Evolutionary conservation across 2,888 invertebrate species (phyloP).

Genomic region (Trilocha varians): DNA sequence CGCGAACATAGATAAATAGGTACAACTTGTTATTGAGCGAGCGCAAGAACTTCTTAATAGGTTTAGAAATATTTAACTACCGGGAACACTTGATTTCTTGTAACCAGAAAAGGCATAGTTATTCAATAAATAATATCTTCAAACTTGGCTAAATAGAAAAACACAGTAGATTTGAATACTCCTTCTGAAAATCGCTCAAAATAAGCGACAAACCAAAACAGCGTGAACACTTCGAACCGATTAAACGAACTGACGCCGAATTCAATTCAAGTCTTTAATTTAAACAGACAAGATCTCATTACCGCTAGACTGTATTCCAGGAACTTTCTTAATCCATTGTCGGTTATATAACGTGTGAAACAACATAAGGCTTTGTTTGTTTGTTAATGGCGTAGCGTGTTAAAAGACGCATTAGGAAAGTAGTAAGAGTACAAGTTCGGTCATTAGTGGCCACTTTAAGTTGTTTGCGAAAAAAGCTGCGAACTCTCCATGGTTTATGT

Average conservation of each 20-base stretch:
- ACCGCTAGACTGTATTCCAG: conserved; percentile 33
- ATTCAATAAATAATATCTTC: no score
- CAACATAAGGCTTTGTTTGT: conserved; percentile 22
- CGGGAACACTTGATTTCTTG: no score
- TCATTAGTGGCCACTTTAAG: conserved; percentile 38
- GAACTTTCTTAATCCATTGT: conserved; percentile 53
- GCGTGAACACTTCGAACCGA: not conserved
- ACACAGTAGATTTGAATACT: no score
- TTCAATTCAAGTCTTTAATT: conserved; percentile 41
- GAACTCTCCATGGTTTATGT: not conserved
- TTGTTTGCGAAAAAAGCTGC: conserved; percentile 16
- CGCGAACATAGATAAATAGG: no score
- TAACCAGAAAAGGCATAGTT: no score
- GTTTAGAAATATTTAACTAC: no score
- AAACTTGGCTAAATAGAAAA: no score
- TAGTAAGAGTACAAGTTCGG: conserved; percentile 45
- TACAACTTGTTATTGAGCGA: no score
- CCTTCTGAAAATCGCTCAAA: no score
- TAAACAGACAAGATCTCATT: conserved; percentile 49
- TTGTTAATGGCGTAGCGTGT: conserved; percentile 13
- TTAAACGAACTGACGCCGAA: conserved; percentile 8
- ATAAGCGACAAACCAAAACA: no score
- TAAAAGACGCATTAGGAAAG: conserved; percentile 52
- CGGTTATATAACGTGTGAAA: conserved; percentile 52
- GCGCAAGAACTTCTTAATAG: no score